Conservation (phyloP, 2,113 vertebrate genomes). For the Zosterops lateralis region DNA sequence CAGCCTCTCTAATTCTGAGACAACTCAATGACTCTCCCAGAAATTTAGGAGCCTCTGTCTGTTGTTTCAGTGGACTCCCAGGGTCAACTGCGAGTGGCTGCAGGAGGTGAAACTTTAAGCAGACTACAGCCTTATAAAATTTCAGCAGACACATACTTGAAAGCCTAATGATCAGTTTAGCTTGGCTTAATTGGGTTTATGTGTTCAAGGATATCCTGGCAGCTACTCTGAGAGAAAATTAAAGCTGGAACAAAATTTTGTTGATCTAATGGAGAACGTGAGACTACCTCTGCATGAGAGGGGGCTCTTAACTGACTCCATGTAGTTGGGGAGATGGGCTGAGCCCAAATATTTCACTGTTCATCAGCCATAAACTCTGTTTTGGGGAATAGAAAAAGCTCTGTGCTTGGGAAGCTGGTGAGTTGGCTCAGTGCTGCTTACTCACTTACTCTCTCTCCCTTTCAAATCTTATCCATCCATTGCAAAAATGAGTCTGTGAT, state of each 20-base stretch:
- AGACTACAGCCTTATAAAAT: conserved; percentile 59
- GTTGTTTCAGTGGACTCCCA: conserved; percentile 20
- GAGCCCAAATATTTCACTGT: background rate
- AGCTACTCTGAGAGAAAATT: conserved; percentile 49
- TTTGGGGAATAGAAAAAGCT: background rate
- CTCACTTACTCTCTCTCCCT: background rate
- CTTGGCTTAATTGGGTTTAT: conserved; percentile 58
- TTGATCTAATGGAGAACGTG: background rate
- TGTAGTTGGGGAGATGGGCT: background rate
- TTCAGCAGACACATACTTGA: conserved; percentile 57
- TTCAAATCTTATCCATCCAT: conserved; percentile 5
- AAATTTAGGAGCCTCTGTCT: conserved; percentile 27
- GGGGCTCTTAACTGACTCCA: background rate
- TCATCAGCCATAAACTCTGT: background rate
- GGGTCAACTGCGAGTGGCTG: conserved; percentile 3
- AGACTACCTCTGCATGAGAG: background rate
- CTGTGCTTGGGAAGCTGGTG: background rate
- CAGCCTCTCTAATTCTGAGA: background rate
- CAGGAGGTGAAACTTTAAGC: conserved; percentile 59
- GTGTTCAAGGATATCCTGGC: conserved; percentile 60
- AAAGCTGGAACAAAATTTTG: conserved; percentile 39
- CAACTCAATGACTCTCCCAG: background rate
- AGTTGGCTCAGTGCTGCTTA: background rate
- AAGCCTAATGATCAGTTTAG: conserved; percentile 63
- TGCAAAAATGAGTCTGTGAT: conserved; percentile 29